phyloP scores from a whole-genome alignment of 2,797 vertebrate species.

The Oreonectes daqikongensis region DNA sequence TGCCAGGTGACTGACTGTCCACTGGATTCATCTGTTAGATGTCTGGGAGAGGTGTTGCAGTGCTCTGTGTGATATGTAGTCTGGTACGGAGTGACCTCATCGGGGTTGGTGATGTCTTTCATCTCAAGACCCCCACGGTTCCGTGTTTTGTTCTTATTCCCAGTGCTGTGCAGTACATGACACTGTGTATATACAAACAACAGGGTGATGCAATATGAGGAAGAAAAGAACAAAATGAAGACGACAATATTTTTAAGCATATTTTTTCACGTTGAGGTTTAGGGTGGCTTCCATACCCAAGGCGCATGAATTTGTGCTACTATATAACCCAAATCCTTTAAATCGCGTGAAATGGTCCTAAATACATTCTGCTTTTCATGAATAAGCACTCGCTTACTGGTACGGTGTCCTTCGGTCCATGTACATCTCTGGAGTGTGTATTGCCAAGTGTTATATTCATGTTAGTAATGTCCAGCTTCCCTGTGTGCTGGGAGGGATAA shows the following conservation, averaged over 20 bases:
- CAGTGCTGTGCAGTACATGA: conserved; percentile 46
- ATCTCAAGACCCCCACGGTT: conserved; percentile 51
- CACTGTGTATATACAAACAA: conserved; percentile 39
- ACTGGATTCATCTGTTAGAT: neutral
- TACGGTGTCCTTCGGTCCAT: conserved; percentile 49
- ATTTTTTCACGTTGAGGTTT: too few species aligned
- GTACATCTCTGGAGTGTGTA: conserved; percentile 58
- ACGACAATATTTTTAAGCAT: too few species aligned
- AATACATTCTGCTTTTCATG: too few species aligned
- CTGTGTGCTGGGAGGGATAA: conserved; percentile 54
- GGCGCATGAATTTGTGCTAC: neutral
- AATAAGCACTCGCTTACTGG: conserved; percentile 37
- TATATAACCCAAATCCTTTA: neutral
- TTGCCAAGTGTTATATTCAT: neutral
- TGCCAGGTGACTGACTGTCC: conserved; percentile 60
- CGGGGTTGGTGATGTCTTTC: conserved; percentile 59
- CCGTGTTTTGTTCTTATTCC: conserved; percentile 48
- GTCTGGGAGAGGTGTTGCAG: neutral
- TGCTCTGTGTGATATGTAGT: conserved; percentile 53
- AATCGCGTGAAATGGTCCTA: too few species aligned
- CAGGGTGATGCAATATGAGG: too few species aligned
- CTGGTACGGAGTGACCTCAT: conserved; percentile 31
- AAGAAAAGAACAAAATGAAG: too few species aligned
- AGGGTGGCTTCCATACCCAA: too few species aligned
- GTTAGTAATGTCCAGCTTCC: conserved; percentile 41